Base-by-base conservation (phyloP, 2,888 invertebrate species). In the Poecilobothrus nobilitatus region DNA sequence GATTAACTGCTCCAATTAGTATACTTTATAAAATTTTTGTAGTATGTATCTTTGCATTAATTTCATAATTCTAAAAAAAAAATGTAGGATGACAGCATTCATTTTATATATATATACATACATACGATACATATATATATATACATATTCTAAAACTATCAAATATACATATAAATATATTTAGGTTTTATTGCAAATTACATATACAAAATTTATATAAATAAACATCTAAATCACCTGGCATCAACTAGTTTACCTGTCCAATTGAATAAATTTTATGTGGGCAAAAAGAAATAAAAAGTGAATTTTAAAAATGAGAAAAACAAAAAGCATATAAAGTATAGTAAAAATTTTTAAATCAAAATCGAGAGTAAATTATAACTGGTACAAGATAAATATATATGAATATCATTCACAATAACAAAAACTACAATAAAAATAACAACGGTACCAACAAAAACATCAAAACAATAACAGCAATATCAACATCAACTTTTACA, bases 71-170 rank as follows among this genome's bases (percentile, higher is more conserved):
- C 18, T 53, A 6, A 4, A 27, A 6, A 4, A 27, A 53, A 18
- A 53, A 53, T 53, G 53, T 53, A 53, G 53, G 53, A 53, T 53
- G 53, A 53, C 53, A 53, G 53, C 53, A 53, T 53, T 27, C 12
- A 18, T 53, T 53, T 12, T 12, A 53, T 37, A 37, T 37, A 37
- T 37, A 37, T 37, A 37, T 37, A 12, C 37, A 37, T 37, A 37
- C 37, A 37, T 37, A 12, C 12, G 1, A 12, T 37, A 37, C 27
- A 27, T 37, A 37, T 37, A 7, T 37, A 37, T 37, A 2, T 37
- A 12, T 37, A 37, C 4, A 8, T 37, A 27, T 27, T 27, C n/a
- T n/a, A n/a, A n/a, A n/a, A n/a, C n/a, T n/a, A n/a, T n/a, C n/a
- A n/a, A n/a, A n/a, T 27, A 27, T 27, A 27, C 5, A 27, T 27